Percentiles rank a stretch among this genome's conserved stretches.
These are phyloP conservation scores for Heliothis virescens DNA, from an alignment of 1,140 invertebrate species.

Conservation along the genomic window DNA sequence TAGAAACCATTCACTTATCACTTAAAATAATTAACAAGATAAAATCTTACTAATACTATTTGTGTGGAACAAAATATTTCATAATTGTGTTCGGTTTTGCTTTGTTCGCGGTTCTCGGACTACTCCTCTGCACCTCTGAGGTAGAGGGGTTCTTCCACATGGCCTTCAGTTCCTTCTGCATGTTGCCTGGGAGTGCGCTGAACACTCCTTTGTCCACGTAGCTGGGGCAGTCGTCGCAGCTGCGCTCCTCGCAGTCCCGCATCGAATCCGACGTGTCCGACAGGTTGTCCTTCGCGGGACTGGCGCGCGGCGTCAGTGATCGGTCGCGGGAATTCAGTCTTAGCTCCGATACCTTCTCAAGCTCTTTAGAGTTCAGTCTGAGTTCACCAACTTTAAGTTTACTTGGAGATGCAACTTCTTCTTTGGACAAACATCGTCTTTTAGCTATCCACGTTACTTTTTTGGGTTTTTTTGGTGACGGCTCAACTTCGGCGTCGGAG, in stretches of 20 bases:
- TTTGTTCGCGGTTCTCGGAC: conserved; percentile 81
- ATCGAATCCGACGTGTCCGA: conserved; percentile 79
- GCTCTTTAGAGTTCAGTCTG: conserved; percentile 86
- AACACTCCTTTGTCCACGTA: conserved; percentile 88
- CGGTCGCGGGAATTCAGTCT: conserved; percentile 83
- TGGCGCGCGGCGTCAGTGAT: conserved; percentile 81
- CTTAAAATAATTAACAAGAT: conserved; percentile 85
- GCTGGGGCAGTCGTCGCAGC: conserved; percentile 84
- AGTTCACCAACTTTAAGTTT: conserved; percentile 88
- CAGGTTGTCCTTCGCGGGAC: conserved; percentile 79
- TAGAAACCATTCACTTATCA: conserved; percentile 86
- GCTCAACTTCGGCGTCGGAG: conserved; percentile 88
- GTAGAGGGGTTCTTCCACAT: conserved; percentile 87
- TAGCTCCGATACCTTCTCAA: conserved; percentile 83
- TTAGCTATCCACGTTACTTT: conserved; percentile 82
- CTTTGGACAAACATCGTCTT: conserved; percentile 79
- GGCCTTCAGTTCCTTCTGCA: conserved; percentile 88
- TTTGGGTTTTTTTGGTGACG: conserved; percentile 89
- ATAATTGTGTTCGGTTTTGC: conserved; percentile 86
- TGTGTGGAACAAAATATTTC: conserved; percentile 89
- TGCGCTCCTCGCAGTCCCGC: conserved; percentile 73
- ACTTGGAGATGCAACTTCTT: conserved; percentile 87
- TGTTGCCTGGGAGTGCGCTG: conserved; percentile 87
- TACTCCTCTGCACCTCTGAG: conserved; percentile 80
- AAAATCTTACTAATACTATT: conserved; percentile 86